Conservation (phyloP, 2,113 vertebrate species). For the Larimichthys polyactis region DNA sequence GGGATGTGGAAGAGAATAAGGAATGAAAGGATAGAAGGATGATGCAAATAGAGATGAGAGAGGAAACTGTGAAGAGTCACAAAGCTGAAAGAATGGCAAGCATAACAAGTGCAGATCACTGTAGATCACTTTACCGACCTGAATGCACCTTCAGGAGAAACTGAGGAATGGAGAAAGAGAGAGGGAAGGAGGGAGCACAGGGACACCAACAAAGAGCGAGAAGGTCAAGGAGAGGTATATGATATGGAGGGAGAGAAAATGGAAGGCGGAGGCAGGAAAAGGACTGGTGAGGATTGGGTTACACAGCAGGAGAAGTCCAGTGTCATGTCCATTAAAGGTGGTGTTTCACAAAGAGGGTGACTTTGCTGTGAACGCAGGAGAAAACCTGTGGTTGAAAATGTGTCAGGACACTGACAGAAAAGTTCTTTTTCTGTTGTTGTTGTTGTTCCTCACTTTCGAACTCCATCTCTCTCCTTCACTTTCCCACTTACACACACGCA, state of each 20-base stretch:
- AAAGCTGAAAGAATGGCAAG: conserved; percentile 22
- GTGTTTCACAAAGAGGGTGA: conserved; percentile 30
- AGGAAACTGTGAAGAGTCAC: conserved; percentile 36
- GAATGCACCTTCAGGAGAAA: conserved; percentile 66
- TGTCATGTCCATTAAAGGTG: conserved; percentile 65
- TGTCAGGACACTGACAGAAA: neutral
- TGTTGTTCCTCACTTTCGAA: conserved; percentile 42
- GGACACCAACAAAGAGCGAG: conserved; percentile 69
- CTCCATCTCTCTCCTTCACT: conserved; percentile 32
- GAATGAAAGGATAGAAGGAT: conserved; percentile 38
- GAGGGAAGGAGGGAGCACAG: conserved; percentile 52
- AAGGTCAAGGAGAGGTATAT: conserved; percentile 77
- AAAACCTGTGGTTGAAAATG: neutral
- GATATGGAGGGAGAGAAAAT: conserved; percentile 67
- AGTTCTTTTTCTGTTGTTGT: conserved; percentile 7
- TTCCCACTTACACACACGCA: conserved; percentile 49
- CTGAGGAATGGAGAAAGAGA: conserved; percentile 36
- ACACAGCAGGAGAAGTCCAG: conserved; percentile 63
- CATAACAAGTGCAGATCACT: conserved; percentile 21
- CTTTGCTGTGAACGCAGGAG: neutral
- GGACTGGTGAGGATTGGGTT: conserved; percentile 60
- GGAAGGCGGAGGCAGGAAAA: conserved; percentile 51
- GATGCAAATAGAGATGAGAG: conserved; percentile 55
- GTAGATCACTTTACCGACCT: conserved; percentile 74
- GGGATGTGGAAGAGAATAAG: conserved; percentile 14